Evolutionary conservation across 2,113 vertebrate genomes (phyloP), one percentile per base, ranked within the genome.

Genomic region (Protobothrops flavoviridis): DNA sequence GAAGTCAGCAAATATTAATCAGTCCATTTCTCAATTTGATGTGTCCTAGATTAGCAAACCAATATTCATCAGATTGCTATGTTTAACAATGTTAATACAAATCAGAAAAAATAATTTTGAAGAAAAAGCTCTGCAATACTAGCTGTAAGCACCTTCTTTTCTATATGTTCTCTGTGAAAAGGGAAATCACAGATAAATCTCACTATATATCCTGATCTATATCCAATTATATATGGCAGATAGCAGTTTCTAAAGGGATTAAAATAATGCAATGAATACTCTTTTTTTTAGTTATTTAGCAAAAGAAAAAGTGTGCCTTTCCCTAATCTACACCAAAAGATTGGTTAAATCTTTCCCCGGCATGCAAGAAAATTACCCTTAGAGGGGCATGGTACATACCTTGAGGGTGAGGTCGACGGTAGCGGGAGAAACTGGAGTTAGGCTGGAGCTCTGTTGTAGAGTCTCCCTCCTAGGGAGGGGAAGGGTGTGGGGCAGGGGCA

Each of bases 341-440:
- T 97, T 57, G 93, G 88, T 96, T 94, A 97, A 94, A 86, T 93
- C 43, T 93, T 94, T 94, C 95, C 95, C 97, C 95, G 95, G 97
- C 97, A 97, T 97, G 97, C 97, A 98, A 95, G 92, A 95, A 96
- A 97, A 97, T 7, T 95, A 97, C 96, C 95, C 95, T 96, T 95
- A 97, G 96, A 97, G 93, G 96, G 95, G 95, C 93, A 94, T 92
- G 29, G 96, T 97, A 97, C 97, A 94, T 97, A 99, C 99, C 98
- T 99, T 99, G 94, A 99, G 98, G 96, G 99, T 99, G 96, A 99
- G 98, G 98, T 99, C 99, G 94, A 99, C 99, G 94, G 99, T 99
- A 94, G 99, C 99, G 95, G 99, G 99, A 97, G 99, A 99, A 95
- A 99, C 99, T 69, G 99, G 98, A 96, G 98, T 99, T 95, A 99